Evolutionary conservation across 2,113 vertebrate species (phyloP), one percentile per base, ranked within the genome.

Genomic region (Sorex araneus): DNA sequence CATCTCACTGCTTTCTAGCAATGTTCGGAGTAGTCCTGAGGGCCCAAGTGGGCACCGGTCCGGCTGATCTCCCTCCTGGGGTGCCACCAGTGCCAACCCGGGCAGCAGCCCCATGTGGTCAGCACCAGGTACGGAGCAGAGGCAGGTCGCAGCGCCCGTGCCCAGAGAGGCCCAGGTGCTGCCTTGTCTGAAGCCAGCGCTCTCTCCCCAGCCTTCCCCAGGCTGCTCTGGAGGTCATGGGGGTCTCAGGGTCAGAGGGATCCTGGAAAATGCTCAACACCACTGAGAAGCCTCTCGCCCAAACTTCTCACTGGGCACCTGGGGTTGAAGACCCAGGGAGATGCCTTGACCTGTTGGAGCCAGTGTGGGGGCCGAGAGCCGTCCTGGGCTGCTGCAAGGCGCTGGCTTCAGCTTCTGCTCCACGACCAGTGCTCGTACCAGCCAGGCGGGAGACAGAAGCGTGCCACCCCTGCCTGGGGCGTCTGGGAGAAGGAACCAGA

Each of bases 281-380:
- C 30, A 57, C 57, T 19, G 6, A 54, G 84, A 27, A 1, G n/a
- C 25, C 47, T 47, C 64, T 23, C 0, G 7, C 30, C 78, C 32
- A 78, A 54, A 47, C 21, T 60, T 93, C 69, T 92, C 34, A 63
- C 76, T 73, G 84, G 85, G n/a, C 15, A 32, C 1, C 1, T 7
- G 28, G 54, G 40, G 28, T 79, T 34, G 66, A 74, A 87, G 36
- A n/a, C 28, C 69, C 90, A 73, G 60, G 91, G 30, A 87, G 67
- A 30, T 75, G 15, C n/a, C 47, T 15, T 36, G 82, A 77, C n/a
- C 71, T 89, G 30, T 6, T 21, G 45, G 18, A 85, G 45, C 27
- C 50, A 66, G 2, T 28, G 10, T 77, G 64, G 36, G 27, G n/a
- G 10, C 45, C 87, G 64, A 71, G 32, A 9, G 69, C 66, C 69